phyloP scores from a whole-genome alignment of 2,888 invertebrate species.

The Coelopa pilipes region DNA sequence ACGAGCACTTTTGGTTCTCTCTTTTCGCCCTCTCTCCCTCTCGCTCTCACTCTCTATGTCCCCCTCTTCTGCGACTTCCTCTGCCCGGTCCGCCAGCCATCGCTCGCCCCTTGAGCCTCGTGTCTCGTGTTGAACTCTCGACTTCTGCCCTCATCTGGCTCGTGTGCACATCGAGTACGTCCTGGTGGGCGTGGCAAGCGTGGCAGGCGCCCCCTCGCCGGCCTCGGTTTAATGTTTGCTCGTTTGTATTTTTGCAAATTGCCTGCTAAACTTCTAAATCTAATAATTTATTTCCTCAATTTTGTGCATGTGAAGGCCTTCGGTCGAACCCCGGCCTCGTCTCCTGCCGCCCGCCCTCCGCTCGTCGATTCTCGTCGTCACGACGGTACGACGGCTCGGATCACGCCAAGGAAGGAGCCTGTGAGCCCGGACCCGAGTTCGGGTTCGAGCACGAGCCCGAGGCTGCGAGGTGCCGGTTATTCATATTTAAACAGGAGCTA shows the following conservation, averaged over 20 bases:
- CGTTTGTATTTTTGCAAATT: conserved; percentile 31
- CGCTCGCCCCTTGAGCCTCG: neutral
- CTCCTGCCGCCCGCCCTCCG: no score
- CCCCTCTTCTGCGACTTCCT: neutral
- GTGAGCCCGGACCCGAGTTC: neutral
- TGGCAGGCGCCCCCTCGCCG: neutral
- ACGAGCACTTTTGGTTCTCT: neutral
- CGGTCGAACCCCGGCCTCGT: neutral
- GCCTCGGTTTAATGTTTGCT: conserved; percentile 3
- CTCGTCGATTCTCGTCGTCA: no score
- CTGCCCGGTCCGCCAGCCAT: neutral
- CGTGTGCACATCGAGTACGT: neutral
- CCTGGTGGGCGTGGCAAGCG: neutral
- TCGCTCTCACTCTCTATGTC: neutral
- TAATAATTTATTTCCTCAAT: conserved; percentile 50
- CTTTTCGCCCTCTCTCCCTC: neutral
- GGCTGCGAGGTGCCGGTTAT: conserved; percentile 8
- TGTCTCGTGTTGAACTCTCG: neutral
- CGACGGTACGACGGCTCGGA: conserved; percentile 1
- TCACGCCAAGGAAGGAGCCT: no score
- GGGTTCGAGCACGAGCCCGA: neutral
- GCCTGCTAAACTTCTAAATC: conserved; percentile 34
- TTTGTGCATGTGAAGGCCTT: conserved; percentile 43
- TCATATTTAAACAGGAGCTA: conserved; percentile 30
- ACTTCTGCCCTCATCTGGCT: neutral